A percentile compares a stretch with the other conserved stretches of the same genome.
These are phyloP conservation scores for Hyposmocoma kahamanoa DNA, from an alignment of 1,140 invertebrate species.

Conservation along the genomic window DNA sequence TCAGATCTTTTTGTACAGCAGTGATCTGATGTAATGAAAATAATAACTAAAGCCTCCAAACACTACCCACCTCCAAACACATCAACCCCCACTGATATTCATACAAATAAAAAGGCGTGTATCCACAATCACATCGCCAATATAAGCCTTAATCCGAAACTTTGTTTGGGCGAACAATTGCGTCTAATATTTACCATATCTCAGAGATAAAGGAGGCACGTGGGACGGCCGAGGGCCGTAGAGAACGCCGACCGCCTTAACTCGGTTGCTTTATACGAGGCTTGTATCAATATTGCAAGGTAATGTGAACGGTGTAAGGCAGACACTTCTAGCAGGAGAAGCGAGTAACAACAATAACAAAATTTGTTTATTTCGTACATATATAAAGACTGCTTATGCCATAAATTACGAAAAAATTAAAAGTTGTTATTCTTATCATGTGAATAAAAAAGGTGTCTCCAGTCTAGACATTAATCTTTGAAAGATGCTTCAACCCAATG, in stretches of 20 bases:
- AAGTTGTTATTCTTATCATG: no score
- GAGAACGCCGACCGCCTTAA: constrained; percentile 23
- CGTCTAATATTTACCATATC: constrained; percentile 47
- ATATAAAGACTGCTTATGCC: no score
- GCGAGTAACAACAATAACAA: no score
- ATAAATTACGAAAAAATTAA: no score
- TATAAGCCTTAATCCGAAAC: constrained; percentile 23
- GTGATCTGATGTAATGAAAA: no score
- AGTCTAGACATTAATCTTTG: no score
- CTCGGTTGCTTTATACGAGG: constrained; percentile 29
- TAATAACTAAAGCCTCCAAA: background rate
- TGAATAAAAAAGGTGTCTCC: no score
- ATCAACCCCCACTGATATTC: background rate
- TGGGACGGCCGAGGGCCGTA: constrained; percentile 17
- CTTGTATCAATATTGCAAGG: constrained; percentile 47
- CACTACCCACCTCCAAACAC: background rate
- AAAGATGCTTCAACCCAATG: no score
- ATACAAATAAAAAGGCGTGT: constrained; percentile 46
- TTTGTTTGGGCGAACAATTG: constrained; percentile 22
- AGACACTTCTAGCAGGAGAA: no score
- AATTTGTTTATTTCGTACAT: no score
- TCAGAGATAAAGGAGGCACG: constrained; percentile 32
- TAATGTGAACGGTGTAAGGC: constrained; percentile 15
- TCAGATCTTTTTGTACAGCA: no score
- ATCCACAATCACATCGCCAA: constrained; percentile 31